Percentiles rank a stretch among this genome's conserved stretches.
Conservation (phyloP, 1,140 invertebrate species). For the Berghia stephanieae region DNA sequence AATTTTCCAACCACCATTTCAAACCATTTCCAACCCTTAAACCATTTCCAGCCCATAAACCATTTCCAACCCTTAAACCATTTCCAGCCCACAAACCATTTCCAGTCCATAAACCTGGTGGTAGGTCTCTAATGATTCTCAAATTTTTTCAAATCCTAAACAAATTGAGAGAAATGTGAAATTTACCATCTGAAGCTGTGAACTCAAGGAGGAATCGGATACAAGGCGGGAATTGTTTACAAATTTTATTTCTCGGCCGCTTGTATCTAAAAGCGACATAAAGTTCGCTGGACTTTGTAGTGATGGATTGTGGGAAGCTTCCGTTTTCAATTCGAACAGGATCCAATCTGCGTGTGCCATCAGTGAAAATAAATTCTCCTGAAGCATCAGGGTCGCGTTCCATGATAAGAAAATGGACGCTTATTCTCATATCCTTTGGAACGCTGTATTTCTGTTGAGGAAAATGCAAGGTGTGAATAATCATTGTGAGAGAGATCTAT, state of each 20-base stretch:
- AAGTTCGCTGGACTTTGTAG: constrained; percentile 45
- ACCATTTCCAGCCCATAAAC: too few relatives aligned
- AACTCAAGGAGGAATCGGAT: constrained; percentile 56
- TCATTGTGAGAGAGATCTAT: too few relatives aligned
- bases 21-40: too few relatives aligned
- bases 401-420: constrained; percentile 58
- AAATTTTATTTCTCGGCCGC: constrained; percentile 36
- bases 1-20: too few relatives aligned
- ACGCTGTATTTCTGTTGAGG: constrained; percentile 52
- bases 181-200: constrained; percentile 49
- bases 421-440: constrained; percentile 43
- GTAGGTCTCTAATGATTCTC: too few relatives aligned
- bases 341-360: constrained; percentile 37
- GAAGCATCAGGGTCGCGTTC: constrained; percentile 53
- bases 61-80: too few relatives aligned
- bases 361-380: constrained; percentile 50
- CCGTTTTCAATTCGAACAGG: constrained; percentile 56
- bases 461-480: too few relatives aligned
- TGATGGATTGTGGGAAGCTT: constrained; percentile 59
- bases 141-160: too few relatives aligned
- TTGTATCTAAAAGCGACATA: constrained; percentile 48
- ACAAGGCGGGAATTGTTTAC: constrained; percentile 51
- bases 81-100: too few relatives aligned
- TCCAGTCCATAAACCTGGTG: too few relatives aligned
- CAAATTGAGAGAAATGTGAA: too few relatives aligned